Evolutionary conservation across 2,888 invertebrate genomes (phyloP), one percentile per base, ranked within the genome.

Genomic region (Poecilobothrus nobilitatus): DNA sequence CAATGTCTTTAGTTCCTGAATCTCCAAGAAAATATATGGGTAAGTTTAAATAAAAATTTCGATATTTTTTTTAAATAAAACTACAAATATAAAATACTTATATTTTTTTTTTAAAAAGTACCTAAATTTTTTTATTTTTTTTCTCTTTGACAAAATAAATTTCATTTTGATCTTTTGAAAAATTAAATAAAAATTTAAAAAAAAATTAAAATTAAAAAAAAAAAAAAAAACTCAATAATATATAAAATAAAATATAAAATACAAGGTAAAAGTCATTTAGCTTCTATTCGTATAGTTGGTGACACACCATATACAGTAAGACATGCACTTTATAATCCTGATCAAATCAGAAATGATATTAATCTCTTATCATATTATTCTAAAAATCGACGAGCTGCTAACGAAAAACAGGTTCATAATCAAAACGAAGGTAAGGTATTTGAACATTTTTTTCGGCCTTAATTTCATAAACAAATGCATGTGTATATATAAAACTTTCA

Each of bases 361-460:
- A 91, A 91, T 80, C 88, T 92, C 78, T 86, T 93, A 79, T 93
- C 93, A 80, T 92, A 89, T 86, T 94, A 94, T 86, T 89, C 90
- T 84, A 90, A 90, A 85, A 90, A 91, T 83, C 86, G 89, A 76
- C 86, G 87, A 76, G 89, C 88, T 76, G 88, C 88, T 74, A 85
- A 81, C 77, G 79, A 79, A 81, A 79, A 79, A 82, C 82, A 81
- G 22, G 65, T 68, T 53, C 67, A 68, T 62, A 27, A 66, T 67
- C 67, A 53, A 53, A 6, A 53, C 2, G 2, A 12, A 53, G 53
- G 53, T 53, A 53, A 53, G 53, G 53, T 53, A 18, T 53, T 10
- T 8, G 5, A 27, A 27, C 27, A 27, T 4, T 27, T 27, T n/a
- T 2, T 27, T 27, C 27, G 27, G 27, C 27, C 27, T 27, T 27